phyloP scores from a whole-genome alignment of 2,888 invertebrate species.

The Lagria hirta region DNA sequence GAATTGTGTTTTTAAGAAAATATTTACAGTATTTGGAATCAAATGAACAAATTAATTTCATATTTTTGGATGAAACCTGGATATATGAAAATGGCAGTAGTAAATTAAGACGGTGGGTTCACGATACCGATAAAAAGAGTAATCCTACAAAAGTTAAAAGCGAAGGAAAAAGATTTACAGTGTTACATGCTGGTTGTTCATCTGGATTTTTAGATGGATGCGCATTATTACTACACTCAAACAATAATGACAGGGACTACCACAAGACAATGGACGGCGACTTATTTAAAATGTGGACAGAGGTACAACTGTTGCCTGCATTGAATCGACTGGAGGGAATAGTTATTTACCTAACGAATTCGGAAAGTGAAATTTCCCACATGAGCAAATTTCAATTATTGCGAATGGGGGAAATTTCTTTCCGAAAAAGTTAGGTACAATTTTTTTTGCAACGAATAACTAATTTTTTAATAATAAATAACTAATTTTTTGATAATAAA shows the following conservation, averaged over 20 bases:
- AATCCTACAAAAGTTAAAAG: conserved; percentile 5
- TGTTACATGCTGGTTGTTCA: conserved; percentile 7
- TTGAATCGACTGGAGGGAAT: conserved; percentile 10
- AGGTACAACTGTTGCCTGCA: conserved; percentile 46
- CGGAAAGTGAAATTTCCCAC: no score
- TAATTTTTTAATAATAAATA: no score
- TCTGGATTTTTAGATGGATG: conserved; percentile 9
- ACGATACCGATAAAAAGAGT: conserved; percentile 1
- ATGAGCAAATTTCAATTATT: no score
- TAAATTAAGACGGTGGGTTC: conserved; percentile 3
- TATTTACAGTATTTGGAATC: conserved; percentile 1
- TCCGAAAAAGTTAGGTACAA: no score
- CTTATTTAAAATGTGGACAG: conserved; percentile 57
- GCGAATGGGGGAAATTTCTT: no score
- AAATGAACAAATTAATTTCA: not conserved
- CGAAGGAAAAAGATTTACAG: conserved; percentile 9
- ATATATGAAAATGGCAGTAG: conserved; percentile 9
- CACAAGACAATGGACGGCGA: conserved; percentile 50
- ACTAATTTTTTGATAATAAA: no score
- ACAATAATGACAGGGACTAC: conserved; percentile 12
- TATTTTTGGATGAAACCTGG: conserved; percentile 8
- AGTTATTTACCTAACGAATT: no score
- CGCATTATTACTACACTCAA: conserved; percentile 3
- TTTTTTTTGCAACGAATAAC: no score
- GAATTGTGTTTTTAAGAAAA: conserved; percentile 2